phyloP scores from a whole-genome alignment of 1,140 invertebrate genomes.

The Vanessa tameamea region DNA sequence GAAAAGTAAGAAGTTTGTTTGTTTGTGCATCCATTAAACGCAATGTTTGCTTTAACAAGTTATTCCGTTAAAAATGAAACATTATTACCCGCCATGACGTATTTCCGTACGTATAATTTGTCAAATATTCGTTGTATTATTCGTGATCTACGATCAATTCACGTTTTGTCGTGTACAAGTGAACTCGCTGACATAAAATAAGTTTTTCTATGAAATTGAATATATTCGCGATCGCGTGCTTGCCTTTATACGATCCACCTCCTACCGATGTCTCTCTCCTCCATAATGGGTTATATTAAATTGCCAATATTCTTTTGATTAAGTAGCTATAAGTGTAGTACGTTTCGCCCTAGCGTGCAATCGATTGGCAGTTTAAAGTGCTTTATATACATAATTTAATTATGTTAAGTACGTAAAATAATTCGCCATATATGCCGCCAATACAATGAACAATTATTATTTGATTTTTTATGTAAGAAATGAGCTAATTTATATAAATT shows the following conservation, averaged over 20 bases:
- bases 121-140: background rate
- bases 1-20: too few relatives aligned
- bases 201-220: constrained; percentile 75
- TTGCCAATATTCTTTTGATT: constrained; percentile 60
- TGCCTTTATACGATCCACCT: constrained; percentile 55
- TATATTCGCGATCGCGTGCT: constrained; percentile 64
- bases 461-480: too few relatives aligned
- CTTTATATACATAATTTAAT: constrained; percentile 1
- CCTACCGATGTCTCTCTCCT: constrained; percentile 64
- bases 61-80: too few relatives aligned
- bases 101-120: background rate
- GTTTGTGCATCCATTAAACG: too few relatives aligned
- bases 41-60: too few relatives aligned
- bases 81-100: too few relatives aligned
- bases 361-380: constrained; percentile 4
- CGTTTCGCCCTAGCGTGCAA: constrained; percentile 38
- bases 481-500: too few relatives aligned
- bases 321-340: constrained; percentile 53
- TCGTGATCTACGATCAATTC: constrained; percentile 50
- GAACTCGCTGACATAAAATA: constrained; percentile 62
- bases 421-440: too few relatives aligned
- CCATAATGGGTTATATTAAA: constrained; percentile 67
- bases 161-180: constrained; percentile 53
- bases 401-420: background rate
- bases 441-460: too few relatives aligned